Conservation (phyloP, 2,888 invertebrate genomes). For the Aricia artaxerxes region DNA sequence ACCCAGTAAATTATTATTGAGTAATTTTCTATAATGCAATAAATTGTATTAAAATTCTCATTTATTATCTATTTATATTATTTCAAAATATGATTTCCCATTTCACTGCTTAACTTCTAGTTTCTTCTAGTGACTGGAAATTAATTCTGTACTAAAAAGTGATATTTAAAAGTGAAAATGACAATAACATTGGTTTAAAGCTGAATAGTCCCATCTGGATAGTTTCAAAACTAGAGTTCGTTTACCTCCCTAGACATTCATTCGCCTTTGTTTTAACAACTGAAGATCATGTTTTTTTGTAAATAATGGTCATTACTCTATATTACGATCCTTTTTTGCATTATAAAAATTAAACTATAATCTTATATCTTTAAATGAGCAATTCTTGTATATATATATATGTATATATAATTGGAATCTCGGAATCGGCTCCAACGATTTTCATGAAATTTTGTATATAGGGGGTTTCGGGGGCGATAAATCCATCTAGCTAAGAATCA, state of each 20-base stretch:
- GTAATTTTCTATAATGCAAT: background rate
- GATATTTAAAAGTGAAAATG: background rate
- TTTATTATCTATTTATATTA: background rate
- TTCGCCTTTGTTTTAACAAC: constrained; percentile 11
- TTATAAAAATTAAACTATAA: too few species aligned
- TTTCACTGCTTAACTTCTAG: background rate
- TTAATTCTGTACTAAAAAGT: background rate
- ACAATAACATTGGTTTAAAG: background rate
- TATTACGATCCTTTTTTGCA: background rate
- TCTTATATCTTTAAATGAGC: too few species aligned
- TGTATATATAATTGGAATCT: too few species aligned
- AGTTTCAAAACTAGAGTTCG: constrained; percentile 4
- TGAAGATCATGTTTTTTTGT: background rate
- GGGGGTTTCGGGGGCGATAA: too few species aligned
- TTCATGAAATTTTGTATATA: too few species aligned
- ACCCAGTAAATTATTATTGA: background rate
- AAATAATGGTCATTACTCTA: background rate
- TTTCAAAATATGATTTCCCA: background rate
- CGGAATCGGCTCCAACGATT: too few species aligned
- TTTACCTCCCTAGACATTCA: background rate
- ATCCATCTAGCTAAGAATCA: too few species aligned
- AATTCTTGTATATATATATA: too few species aligned
- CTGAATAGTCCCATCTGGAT: background rate
- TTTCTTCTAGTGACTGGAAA: background rate
- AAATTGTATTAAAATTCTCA: background rate